Base-by-base conservation (phyloP, 2,888 invertebrate genomes). In the Aelia acuminata region DNA sequence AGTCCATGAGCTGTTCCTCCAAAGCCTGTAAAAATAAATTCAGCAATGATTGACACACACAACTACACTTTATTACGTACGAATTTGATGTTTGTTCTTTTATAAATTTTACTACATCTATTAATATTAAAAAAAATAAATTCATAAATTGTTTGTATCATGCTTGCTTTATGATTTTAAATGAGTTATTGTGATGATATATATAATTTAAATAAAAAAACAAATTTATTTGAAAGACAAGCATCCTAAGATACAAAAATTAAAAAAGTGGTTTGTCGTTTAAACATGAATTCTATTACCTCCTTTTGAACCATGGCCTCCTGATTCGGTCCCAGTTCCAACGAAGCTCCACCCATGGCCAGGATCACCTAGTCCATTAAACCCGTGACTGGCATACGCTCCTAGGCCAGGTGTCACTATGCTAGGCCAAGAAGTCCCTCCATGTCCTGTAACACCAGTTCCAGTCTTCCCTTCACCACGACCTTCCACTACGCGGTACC, bases 1-100 rank as follows among this genome's bases (percentile, higher is more conserved):
- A 80, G 22, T 43, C 80, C 80, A 80, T 80, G 80, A 80, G 80
- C 80, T 43, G 80, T 80, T 15, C 80, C 80, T 15, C 43, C 43
- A 5, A n/a, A 80, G 0, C 80, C 80, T 80, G 5, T 43, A 47
- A 80, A 80, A 80, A 8, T 31, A 70, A 70, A 70, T 70, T 18
- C 2, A 57, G 31, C 26, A 4, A 26, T n/a, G 20, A 35, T 35
- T 8, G 26, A n/a, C n/a, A n/a, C n/a, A n/a, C n/a, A n/a, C n/a
- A n/a, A n/a, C n/a, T n/a, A n/a, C n/a, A n/a, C n/a, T n/a, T n/a
- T n/a, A n/a, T n/a, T n/a, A n/a, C n/a, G n/a, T n/a, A n/a, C n/a
- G n/a, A n/a, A n/a, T n/a, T n/a, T n/a, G n/a, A n/a, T n/a, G n/a
- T n/a, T n/a, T n/a, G n/a, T n/a, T n/a, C n/a, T n/a, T n/a, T n/a